Percentiles rank a stretch among this genome's conserved stretches.
phyloP scores from a whole-genome alignment of 2,888 invertebrate genomes.

The Metellina segmentata region DNA sequence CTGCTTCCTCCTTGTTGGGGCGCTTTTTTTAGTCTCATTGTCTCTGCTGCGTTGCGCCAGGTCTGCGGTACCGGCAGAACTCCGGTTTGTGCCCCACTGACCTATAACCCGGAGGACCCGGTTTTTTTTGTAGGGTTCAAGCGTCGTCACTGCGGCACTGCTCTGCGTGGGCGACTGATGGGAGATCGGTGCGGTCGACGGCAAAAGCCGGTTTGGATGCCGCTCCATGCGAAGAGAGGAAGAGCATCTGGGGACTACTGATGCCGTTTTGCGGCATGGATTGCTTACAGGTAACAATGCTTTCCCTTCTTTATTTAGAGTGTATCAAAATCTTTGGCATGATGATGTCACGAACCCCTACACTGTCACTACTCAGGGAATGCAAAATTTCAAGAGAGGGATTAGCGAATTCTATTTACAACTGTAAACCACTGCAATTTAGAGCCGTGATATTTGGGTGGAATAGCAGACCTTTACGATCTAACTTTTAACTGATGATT shows the following conservation, averaged over 20 bases:
- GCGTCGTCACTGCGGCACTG: not conserved
- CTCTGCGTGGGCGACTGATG: slow-evolving; percentile 42
- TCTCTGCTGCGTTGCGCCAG: slow-evolving; percentile 1
- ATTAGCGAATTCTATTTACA: too few relatives aligned
- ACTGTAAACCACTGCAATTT: too few relatives aligned
- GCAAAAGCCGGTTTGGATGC: slow-evolving; percentile 32
- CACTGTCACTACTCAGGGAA: too few relatives aligned
- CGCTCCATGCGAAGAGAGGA: not conserved
- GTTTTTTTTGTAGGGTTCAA: slow-evolving; percentile 29
- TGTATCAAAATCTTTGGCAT: too few relatives aligned
- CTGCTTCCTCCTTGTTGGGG: slow-evolving; percentile 44
- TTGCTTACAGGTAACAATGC: slow-evolving; percentile 37
- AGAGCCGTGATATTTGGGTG: too few relatives aligned
- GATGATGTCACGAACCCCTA: too few relatives aligned
- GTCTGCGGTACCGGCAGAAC: not conserved
- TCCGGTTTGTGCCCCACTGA: slow-evolving; percentile 53
- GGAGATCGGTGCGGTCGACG: not conserved
- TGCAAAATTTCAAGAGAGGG: too few relatives aligned
- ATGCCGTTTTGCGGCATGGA: slow-evolving; percentile 31
- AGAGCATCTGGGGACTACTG: not conserved
- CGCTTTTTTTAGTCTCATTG: slow-evolving; percentile 60
- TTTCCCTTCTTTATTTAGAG: too few relatives aligned
- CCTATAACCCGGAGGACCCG: slow-evolving; percentile 60
- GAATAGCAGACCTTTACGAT: too few relatives aligned
- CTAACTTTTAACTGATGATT: too few relatives aligned